Evolutionary conservation across 2,797 vertebrate genomes (phyloP).

Genomic region (Vultur gryphus): DNA sequence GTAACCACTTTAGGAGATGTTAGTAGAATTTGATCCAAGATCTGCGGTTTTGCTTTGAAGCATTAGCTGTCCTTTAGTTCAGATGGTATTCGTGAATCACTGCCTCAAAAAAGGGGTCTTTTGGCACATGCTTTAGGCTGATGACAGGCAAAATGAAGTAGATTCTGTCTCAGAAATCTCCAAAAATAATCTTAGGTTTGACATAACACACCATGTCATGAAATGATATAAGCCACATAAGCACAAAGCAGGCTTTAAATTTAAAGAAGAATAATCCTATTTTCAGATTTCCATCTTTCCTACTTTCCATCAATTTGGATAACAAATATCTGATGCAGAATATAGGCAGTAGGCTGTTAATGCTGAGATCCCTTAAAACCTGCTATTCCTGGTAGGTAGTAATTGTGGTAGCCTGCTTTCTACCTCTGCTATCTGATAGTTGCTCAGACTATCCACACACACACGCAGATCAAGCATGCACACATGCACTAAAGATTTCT

Average conservation of each 20-base stretch:
- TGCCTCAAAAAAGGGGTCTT: constrained; percentile 30
- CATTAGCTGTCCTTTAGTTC: constrained; percentile 34
- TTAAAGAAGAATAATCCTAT: constrained; percentile 60
- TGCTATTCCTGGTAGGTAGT: background rate
- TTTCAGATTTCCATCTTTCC: constrained; percentile 9
- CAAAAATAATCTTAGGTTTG: constrained; percentile 62
- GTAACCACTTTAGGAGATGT: background rate
- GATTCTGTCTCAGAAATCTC: constrained; percentile 60
- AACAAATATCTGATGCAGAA: constrained; percentile 65
- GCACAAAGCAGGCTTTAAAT: constrained; percentile 62
- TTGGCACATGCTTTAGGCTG: constrained; percentile 55
- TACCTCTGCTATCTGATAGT: background rate
- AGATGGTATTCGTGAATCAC: constrained; percentile 45
- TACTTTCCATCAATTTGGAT: constrained; percentile 69
- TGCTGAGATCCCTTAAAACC: background rate
- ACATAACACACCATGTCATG: constrained; percentile 52
- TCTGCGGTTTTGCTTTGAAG: constrained; percentile 36
- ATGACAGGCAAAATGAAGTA: constrained; percentile 59
- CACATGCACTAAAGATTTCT: background rate
- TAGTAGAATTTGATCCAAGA: constrained; percentile 39
- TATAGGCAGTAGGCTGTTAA: background rate
- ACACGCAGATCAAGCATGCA: background rate
- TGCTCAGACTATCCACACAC: background rate
- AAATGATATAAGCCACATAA: constrained; percentile 55
- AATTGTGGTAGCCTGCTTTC: background rate